Percentiles rank a stretch among this genome's conserved stretches.
Evolutionary conservation across 1,140 invertebrate genomes (phyloP).

Genomic region (Maniola jurtina): DNA sequence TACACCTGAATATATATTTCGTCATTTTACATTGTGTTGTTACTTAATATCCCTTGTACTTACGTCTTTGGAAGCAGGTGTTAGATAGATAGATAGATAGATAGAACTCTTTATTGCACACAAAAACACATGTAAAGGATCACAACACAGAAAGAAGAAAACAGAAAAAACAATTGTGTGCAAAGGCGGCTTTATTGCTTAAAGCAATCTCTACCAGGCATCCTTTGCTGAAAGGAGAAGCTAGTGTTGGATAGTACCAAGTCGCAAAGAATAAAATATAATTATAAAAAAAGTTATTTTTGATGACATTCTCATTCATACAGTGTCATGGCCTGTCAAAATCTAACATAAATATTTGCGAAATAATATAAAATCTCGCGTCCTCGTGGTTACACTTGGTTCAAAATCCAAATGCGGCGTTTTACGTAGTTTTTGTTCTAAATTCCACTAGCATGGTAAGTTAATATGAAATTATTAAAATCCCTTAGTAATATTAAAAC

Average conservation of each 20-base stretch:
- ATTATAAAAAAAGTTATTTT: slow-evolving; percentile 6
- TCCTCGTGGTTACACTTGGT: slow-evolving; percentile 45
- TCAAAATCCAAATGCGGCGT: slow-evolving; percentile 36
- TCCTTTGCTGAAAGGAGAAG: too few species aligned
- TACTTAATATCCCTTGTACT: slow-evolving; percentile 22
- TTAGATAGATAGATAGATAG: too few species aligned
- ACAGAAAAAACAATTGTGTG: too few species aligned
- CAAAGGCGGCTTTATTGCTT: too few species aligned
- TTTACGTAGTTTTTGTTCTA: slow-evolving; percentile 53
- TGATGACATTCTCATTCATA: slow-evolving; percentile 43
- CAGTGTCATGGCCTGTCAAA: slow-evolving; percentile 61
- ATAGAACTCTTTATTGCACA: too few species aligned
- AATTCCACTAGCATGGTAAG: slow-evolving; percentile 59
- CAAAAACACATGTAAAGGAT: too few species aligned
- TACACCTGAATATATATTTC: slow-evolving; percentile 51
- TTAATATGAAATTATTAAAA: background rate
- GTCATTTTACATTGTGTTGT: slow-evolving; percentile 54
- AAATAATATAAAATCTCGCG: slow-evolving; percentile 48
- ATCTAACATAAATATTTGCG: slow-evolving; percentile 58
- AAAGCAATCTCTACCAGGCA: too few species aligned
- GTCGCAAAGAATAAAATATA: too few species aligned
- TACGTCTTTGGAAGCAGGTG: too few species aligned
- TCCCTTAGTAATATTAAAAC: too few species aligned
- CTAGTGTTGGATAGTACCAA: too few species aligned
- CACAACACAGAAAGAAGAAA: too few species aligned